phyloP scores from a whole-genome alignment of 2,888 invertebrate genomes.

The Mesoligia furuncula region DNA sequence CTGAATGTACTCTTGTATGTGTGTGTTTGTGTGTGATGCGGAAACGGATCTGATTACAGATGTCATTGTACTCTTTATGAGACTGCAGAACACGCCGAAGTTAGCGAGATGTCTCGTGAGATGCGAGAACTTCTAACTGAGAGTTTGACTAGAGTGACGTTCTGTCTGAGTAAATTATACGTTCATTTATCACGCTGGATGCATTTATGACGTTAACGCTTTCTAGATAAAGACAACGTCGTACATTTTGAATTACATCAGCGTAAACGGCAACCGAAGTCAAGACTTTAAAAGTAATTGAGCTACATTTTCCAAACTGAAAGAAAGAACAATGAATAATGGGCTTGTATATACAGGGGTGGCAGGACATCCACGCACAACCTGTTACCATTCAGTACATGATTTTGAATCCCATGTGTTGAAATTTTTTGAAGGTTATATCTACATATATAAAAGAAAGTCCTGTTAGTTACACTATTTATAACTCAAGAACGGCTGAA shows the following conservation, averaged over 20 bases:
- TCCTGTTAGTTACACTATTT: too few species aligned
- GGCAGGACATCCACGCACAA: too few species aligned
- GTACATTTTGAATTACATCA: neutral
- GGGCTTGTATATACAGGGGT: neutral
- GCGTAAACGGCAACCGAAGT: neutral
- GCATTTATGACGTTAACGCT: neutral
- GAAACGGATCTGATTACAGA: slow-evolving; percentile 26
- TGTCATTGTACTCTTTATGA: slow-evolving; percentile 26
- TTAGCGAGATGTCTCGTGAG: neutral
- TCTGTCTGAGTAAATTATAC: neutral
- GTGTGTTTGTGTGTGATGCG: slow-evolving; percentile 13
- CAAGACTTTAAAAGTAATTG: neutral
- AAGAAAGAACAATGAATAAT: too few species aligned
- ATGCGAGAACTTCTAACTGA: neutral
- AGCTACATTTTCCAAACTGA: too few species aligned
- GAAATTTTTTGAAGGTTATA: neutral
- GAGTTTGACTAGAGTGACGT: slow-evolving; percentile 1
- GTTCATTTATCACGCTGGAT: neutral
- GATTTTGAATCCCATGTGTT: neutral
- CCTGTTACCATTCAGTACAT: too few species aligned
- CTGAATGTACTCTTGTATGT: neutral
- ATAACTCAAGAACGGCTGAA: too few species aligned
- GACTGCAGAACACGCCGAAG: slow-evolving; percentile 3
- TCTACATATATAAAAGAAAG: too few species aligned
- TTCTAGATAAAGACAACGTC: neutral